phyloP scores from a whole-genome alignment of 2,113 vertebrate genomes.

The Neolamprologus variostigma region DNA sequence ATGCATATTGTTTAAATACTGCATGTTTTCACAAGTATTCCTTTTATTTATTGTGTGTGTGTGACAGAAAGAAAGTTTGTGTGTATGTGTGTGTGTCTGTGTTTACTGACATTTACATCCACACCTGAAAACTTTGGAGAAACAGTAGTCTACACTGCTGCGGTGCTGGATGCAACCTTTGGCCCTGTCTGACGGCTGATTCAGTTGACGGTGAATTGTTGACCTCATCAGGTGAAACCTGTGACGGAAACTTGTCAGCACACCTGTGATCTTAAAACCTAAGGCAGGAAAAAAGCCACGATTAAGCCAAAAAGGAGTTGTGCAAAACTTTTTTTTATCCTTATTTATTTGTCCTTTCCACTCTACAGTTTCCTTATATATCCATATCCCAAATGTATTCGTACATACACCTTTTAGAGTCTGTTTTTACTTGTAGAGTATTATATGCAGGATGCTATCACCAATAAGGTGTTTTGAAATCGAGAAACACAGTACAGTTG shows the following conservation, averaged over 20 bases:
- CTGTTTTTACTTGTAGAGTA: neutral
- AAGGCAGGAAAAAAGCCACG: neutral
- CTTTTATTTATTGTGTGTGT: neutral
- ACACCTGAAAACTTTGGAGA: neutral
- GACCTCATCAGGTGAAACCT: slow-evolving; percentile 8
- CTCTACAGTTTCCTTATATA: neutral
- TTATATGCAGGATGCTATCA: neutral
- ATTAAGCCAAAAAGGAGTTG: neutral
- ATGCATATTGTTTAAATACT: neutral
- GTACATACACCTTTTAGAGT: rapidly evolving
- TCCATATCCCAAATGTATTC: neutral
- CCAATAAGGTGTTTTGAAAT: neutral
- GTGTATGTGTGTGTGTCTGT: neutral
- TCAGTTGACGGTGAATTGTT: neutral
- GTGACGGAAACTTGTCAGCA: neutral
- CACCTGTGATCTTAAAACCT: slow-evolving; percentile 8
- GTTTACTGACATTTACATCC: neutral
- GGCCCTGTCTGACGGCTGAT: slow-evolving; percentile 12
- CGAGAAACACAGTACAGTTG: rapidly evolving
- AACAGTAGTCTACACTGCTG: neutral
- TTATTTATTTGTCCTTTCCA: neutral
- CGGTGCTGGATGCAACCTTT: neutral
- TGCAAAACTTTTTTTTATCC: neutral
- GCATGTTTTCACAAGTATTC: rapidly evolving
- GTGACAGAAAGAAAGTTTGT: neutral